Base-by-base conservation (phyloP, 2,888 invertebrate genomes). In the Abscondita cerata region DNA sequence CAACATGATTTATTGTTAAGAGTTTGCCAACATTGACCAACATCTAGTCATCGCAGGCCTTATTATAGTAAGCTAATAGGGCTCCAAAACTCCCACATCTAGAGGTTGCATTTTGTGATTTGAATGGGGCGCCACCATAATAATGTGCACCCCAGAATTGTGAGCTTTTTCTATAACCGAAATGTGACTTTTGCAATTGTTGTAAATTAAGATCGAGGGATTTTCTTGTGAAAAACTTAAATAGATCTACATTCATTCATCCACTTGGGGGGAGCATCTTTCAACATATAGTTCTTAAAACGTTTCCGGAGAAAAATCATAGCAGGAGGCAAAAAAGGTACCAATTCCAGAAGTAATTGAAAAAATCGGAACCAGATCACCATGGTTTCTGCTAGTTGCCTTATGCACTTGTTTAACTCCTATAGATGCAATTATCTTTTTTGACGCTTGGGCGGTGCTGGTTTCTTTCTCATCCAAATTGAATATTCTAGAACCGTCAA, bases 381-480 rank as follows among this genome's bases (percentile, higher is more conserved):
- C 76, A 61, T 73, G 69, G 68, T 68, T 77, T 2, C 69, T 76
- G 58, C 75, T 76, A 70, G 12, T 73, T 0, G 66, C 65, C 59
- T 72, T 69, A 52, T 66, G 62, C n/a, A 76, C 55, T 66, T 75
- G 73, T 56, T 70, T 68, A 19, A 52, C 53, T 13, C 67, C 70
- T 59, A 65, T 70, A 47, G 51, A 12, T 12, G 70, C 70, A 6
- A 72, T 54, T 51, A 73, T 63, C 54, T 66, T n/a, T 70, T 61
- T 50, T n/a, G 65, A 66, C 56, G 51, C 31, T 55, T 52, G 58
- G 15, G 15, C 13, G 13, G 40, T 13, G 12, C 13, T 40, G 15
- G 40, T 40, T 40, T 15, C 40, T 40, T 12, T 40, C 15, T 40
- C 40, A 15, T 40, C 40, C 13, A 40, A 40, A 40, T 40, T 13